Base-by-base conservation (phyloP, 2,113 vertebrate genomes). In the Oriolus oriolus region DNA sequence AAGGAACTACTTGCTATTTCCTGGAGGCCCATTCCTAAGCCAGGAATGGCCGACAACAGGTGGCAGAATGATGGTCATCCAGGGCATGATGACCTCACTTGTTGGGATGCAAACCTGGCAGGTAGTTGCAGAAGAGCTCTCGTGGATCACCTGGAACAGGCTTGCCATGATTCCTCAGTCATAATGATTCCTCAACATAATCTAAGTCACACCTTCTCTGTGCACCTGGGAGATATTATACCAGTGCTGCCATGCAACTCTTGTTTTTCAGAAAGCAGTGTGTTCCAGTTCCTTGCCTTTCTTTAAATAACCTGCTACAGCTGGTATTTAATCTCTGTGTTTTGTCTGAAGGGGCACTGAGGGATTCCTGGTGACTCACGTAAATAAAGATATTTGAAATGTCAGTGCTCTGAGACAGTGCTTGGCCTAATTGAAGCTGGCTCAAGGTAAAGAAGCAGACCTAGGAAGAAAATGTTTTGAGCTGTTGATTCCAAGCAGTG, bases 371-470 rank as follows among this genome's bases (percentile, higher is more conserved):
- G 47, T 20, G 22, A 54, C 74, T 77, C 54, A 44, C 39, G 52
- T 78, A 91, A 91, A 96, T 75, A 87, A 78, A 91, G 42, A 47
- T 45, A 59, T 54, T 89, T 87, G 74, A 91, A 91, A 96, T 78
- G 84, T 63, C 81, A 56, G 13, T 89, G 35, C 47, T 82, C 47
- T 77, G 23, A 84, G 77, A 70, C 47, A 87, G 33, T 6, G 1
- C 44, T 84, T 82, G 84, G 28, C 69, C 81, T 92, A 68, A 95
- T 21, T 83, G 78, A 92, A 84, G 54, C 9, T 66, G 54, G 16
- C 10, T 83, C 16, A 64, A 84, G 31, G 65, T n/a, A 90, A 93
- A 54, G 30, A 39, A 93, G 37, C 4, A 1, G 24, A 26, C n/a
- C 10, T 66, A 39, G 50, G 39, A 65, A 90, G n/a, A 87, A 77